Conservation (phyloP, 23 tunicate genomes). For the Ascidia mentula region DNA sequence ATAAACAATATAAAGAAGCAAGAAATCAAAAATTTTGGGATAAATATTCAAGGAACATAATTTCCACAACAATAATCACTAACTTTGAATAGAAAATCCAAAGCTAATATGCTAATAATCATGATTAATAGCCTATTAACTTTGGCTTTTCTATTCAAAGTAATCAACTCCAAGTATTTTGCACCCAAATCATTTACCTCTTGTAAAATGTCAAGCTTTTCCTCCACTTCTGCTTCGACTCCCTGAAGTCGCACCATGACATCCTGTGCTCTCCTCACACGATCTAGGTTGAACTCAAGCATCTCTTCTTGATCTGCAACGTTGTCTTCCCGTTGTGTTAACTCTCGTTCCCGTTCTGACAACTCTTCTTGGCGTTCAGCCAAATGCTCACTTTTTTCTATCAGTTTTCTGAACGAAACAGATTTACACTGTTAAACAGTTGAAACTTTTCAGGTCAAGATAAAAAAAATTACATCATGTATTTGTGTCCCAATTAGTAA, state of each 20-base stretch:
- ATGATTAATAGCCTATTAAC: too few species aligned
- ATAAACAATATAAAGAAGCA: too few species aligned
- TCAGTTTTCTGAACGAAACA: slow-evolving; percentile 31
- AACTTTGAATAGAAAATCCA: too few species aligned
- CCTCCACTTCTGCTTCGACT: slow-evolving; percentile 79
- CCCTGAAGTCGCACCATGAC: slow-evolving; percentile 58
- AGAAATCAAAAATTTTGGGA: too few species aligned
- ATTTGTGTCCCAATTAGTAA: too few species aligned
- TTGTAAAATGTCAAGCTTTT: slow-evolving; percentile 51
- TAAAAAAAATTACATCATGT: too few species aligned
- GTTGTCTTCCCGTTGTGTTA: slow-evolving; percentile 32
- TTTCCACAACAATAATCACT: too few species aligned
- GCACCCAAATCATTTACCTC: slow-evolving; percentile 14
- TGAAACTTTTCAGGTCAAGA: too few species aligned
- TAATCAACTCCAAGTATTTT: too few species aligned
- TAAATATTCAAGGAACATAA: neutral
- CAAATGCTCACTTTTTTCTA: slow-evolving; percentile 40
- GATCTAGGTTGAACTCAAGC: slow-evolving; percentile 24
- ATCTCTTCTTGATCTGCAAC: slow-evolving; percentile 42
- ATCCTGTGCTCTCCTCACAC: slow-evolving; percentile 50
- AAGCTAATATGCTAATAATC: too few species aligned
- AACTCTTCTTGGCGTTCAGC: slow-evolving; percentile 12
- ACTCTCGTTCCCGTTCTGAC: slow-evolving; percentile 20
- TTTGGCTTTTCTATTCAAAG: too few species aligned
- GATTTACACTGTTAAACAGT: too few species aligned